Base-by-base conservation (phyloP, 2,888 invertebrate species). In the Drosophila monieri region DNA sequence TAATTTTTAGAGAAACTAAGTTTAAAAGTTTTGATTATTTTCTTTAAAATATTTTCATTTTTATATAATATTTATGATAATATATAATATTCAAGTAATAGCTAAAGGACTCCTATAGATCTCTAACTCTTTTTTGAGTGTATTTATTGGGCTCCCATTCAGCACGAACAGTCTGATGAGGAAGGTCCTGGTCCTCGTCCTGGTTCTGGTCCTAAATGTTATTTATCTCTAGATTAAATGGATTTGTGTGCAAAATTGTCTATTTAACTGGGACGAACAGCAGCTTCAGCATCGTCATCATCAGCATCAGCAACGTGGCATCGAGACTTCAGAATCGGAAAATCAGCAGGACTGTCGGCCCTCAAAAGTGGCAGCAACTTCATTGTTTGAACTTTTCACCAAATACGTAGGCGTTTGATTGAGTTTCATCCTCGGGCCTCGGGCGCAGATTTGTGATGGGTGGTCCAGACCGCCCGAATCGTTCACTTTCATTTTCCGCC, bases 221-320 rank as follows among this genome's bases (percentile, higher is more conserved):
- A 89, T 86, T 89, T 88, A 86, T 80, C 87, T 88, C 85, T 71
- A 86, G 89, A 88, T 89, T 86, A 86, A 86, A 80, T 84, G 86
- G 86, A 86, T 86, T 86, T 86, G 80, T 80, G 87, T 86, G 78
- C 75, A 86, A 89, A 89, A 86, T 86, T 89, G 86, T 84, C 88
- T 85, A 87, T 85, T 78, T 85, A 81, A 64, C 84, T 75, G 61
- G 37, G 59, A 53, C 35, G 51, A 52, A 56, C 52, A 14, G 21
- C 43, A 39, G 49, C 49, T 35, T 59, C 35, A 43, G 46, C 65
- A 41, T 57, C 57, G 46, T 65, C 65, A 57, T 65, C 56, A 37
- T 46, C 56, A 57, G 39, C 47, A 27, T n/a, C 44, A 12, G 52
- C 12, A 55, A 55, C 43, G 46, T 9, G 27, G 27, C 9, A 27